Evolutionary conservation across 53 echinoderm and acorn worm genomes (phyloP).

Genomic region (Stichopus horrens): DNA sequence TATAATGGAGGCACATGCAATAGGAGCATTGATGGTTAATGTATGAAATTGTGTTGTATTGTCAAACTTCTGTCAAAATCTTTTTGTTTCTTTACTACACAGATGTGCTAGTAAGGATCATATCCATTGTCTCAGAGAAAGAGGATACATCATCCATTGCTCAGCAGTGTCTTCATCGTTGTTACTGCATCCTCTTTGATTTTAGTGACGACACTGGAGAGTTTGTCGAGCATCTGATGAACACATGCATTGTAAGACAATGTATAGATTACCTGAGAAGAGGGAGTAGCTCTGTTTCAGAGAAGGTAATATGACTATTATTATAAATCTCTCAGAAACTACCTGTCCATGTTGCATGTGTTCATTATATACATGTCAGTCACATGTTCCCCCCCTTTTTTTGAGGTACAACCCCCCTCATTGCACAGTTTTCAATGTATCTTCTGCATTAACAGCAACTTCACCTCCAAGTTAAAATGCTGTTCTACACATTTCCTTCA

Average conservation of each 20-base stretch:
- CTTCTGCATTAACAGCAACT: too few relatives aligned
- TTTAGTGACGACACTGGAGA: constrained; percentile 2
- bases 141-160: background rate
- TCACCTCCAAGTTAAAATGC: too few relatives aligned
- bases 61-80: too few relatives aligned
- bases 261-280: constrained; percentile 21
- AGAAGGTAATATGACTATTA: constrained; percentile 14
- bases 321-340: background rate
- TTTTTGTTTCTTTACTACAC: background rate
- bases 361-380: too few relatives aligned
- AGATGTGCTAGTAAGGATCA: constrained; percentile 30
- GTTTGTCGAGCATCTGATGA: constrained; percentile 15
- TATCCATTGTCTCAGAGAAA: constrained; percentile 21
- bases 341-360: too few relatives aligned
- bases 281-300: background rate
- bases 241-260: constrained; percentile 5
- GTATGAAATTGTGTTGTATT: too few relatives aligned
- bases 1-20: too few relatives aligned
- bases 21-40: too few relatives aligned
- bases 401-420: too few relatives aligned
- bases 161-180: background rate
- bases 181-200: constrained; percentile 16
- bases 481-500: too few relatives aligned
- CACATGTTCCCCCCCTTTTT: too few relatives aligned
- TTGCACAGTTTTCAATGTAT: too few relatives aligned